These are phyloP conservation scores for Spea bombifrons DNA, from an alignment of 2,113 vertebrate genomes.

Conservation along the genomic window DNA sequence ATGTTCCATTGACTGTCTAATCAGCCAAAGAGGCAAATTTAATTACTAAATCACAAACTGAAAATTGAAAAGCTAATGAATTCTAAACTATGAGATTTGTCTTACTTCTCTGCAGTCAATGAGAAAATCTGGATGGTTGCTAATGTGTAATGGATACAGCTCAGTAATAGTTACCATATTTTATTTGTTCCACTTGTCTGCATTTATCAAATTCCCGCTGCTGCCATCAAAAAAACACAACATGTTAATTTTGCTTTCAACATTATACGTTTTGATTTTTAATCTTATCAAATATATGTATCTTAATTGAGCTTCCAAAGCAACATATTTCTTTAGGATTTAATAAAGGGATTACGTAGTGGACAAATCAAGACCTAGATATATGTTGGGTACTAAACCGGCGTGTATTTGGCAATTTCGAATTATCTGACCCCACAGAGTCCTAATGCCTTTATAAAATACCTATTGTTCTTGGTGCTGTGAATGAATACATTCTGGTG, in stretches of 20 bases:
- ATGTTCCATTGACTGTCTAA: slow-evolving; percentile 43
- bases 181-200: slow-evolving; percentile 48
- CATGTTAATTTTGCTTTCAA: slow-evolving; percentile 50
- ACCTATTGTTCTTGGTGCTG: too few relatives aligned
- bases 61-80: slow-evolving; percentile 49
- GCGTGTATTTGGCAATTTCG: too few relatives aligned
- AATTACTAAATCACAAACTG: slow-evolving; percentile 47
- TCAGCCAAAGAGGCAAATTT: slow-evolving; percentile 40
- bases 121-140: slow-evolving; percentile 13
- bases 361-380: too few relatives aligned
- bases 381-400: too few relatives aligned
- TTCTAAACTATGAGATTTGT: slow-evolving; percentile 41
- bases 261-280: slow-evolving; percentile 54
- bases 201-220: slow-evolving; percentile 50
- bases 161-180: slow-evolving; percentile 43
- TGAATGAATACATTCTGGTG: too few relatives aligned
- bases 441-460: too few relatives aligned
- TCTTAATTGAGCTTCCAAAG: slow-evolving; percentile 54
- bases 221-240: slow-evolving; percentile 46
- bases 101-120: slow-evolving; percentile 31
- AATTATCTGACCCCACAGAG: too few relatives aligned
- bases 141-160: slow-evolving; percentile 31
- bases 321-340: slow-evolving; percentile 52
- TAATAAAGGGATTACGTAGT: slow-evolving; percentile 9
- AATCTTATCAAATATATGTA: slow-evolving; percentile 54